Conservation (phyloP, 35 echinoderm and acorn worm species). For the Heliocidaris erythrogramma region DNA sequence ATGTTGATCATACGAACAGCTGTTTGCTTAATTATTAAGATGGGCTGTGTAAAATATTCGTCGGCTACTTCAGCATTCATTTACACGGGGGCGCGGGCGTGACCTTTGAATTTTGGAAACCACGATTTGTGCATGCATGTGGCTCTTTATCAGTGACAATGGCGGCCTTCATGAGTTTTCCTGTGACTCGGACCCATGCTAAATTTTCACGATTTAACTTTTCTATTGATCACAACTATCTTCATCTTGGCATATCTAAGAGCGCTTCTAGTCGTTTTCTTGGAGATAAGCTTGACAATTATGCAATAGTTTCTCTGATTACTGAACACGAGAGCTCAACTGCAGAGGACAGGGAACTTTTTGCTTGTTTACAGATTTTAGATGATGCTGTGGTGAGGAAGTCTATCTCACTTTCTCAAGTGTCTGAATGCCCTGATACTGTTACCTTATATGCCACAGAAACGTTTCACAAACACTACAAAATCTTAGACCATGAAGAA, state of each 20-base stretch:
- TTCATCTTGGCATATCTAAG: slow-evolving; percentile 87
- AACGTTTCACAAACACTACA: slow-evolving; percentile 89
- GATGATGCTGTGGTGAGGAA: slow-evolving; percentile 79
- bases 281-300: slow-evolving; percentile 79
- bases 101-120: not conserved
- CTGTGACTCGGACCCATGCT: slow-evolving; percentile 36
- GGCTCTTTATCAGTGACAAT: not conserved
- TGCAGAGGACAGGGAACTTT: slow-evolving; percentile 63
- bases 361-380: slow-evolving; percentile 91
- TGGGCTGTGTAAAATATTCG: not conserved
- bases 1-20: no score
- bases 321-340: slow-evolving; percentile 61
- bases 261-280: slow-evolving; percentile 81
- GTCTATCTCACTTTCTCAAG: slow-evolving; percentile 74
- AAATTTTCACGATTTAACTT: slow-evolving; percentile 97
- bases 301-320: slow-evolving; percentile 78
- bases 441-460: slow-evolving; percentile 80
- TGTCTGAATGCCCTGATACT: slow-evolving; percentile 66
- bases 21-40: no score
- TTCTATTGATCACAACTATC: slow-evolving; percentile 75
- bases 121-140: not conserved
- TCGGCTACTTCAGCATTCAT: not conserved
- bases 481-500: slow-evolving; percentile 78
- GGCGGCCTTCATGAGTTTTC: slow-evolving; percentile 37
- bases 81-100: not conserved